Base-by-base conservation (phyloP, 2,888 invertebrate genomes). In the Sthenelais limicola region DNA sequence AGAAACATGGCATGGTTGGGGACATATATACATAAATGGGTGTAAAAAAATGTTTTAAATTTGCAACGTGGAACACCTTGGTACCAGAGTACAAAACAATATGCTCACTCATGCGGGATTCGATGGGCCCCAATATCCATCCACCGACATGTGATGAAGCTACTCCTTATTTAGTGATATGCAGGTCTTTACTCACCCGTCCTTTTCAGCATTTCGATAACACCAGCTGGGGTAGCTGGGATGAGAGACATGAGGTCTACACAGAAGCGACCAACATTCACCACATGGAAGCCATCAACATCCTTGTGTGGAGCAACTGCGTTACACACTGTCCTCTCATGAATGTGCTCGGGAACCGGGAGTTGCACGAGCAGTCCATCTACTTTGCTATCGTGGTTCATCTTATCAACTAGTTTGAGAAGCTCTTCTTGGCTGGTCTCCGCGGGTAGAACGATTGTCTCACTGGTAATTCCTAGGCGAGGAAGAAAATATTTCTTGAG, bases 261-360 rank as follows among this genome's bases (percentile, higher is more conserved):
- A 75, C 85, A 86, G 72, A 86, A 89, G 80, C 92, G 92, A 5
- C 96, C 96, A 69, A 96, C 90, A 87, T 96, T 96, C 18, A 91
- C 89, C 73, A 93, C 91, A 87, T 94, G 94, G 84, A 96, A 96
- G 0, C 96, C 96, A 88, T 97, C 96, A 0, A 97, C 95, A 90
- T 97, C 96, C 87, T 97, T 97, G 32, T 90, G 90, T 0, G 93
- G 93, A 38, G 90, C 88, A 0, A 97, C 92, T 0, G 94, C 91
- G 89, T 96, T 94, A 84, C 94, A 95, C 15, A 94, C 69, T 38
- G 52, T 71, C 30, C 77, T 66, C 73, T 85, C 85, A 28, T 76
- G 90, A 74, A 96, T 93, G 73, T 92, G 91, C 0, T 90, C 87
- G 0, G 96, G 96, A 49, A 97, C 89, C 0, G 96, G 96, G 66